phyloP scores from a whole-genome alignment of 2,113 vertebrate genomes.

The Sapayoa aenigma region DNA sequence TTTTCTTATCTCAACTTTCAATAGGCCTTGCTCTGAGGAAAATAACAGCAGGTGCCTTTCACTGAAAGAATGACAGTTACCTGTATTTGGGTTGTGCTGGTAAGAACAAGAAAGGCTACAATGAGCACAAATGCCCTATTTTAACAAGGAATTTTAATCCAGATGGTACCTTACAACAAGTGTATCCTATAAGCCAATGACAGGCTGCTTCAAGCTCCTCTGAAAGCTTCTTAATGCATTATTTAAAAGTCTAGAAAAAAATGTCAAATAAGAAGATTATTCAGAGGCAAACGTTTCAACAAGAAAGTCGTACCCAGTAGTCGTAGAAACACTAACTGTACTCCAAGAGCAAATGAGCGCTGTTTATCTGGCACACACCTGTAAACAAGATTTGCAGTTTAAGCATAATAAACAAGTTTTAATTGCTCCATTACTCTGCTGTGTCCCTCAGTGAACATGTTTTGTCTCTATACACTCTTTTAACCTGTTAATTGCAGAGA shows the following conservation, averaged over 20 bases:
- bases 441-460: background rate
- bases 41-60: background rate
- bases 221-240: background rate
- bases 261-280: background rate
- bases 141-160: background rate
- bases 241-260: background rate
- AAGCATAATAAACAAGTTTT: background rate
- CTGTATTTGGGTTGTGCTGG: background rate
- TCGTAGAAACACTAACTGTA: conserved; percentile 70
- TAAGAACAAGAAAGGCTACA: background rate
- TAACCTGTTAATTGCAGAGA: background rate
- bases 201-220: background rate
- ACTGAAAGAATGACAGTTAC: background rate
- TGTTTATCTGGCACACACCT: conserved; percentile 75
- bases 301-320: conserved; percentile 64
- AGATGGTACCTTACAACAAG: background rate
- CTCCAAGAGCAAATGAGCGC: conserved; percentile 74
- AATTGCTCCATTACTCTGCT: background rate
- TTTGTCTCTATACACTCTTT: background rate
- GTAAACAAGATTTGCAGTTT: conserved; percentile 20
- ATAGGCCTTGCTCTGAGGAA: background rate
- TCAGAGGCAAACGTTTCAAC: background rate
- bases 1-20: background rate
- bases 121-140: background rate
- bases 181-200: background rate